These are phyloP conservation scores for Aporrectodea caliginosa DNA, from an alignment of 1,140 invertebrate genomes.

Conservation along the genomic window DNA sequence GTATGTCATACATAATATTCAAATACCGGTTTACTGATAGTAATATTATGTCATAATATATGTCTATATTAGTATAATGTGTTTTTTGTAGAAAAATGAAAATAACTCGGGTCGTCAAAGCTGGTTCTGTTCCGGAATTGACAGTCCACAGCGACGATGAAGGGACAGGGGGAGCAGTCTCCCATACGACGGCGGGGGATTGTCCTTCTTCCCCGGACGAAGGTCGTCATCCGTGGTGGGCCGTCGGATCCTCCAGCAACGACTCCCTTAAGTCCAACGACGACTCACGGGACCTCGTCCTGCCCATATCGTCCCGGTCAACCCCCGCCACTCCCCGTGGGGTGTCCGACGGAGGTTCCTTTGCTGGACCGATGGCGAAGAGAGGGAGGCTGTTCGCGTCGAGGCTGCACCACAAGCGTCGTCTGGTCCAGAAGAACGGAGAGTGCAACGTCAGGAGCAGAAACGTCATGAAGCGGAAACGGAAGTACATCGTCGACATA, in stretches of 20 bases:
- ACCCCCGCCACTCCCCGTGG: neutral
- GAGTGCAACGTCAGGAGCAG: slow-evolving; percentile 28
- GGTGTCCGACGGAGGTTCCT: neutral
- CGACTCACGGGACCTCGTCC: neutral
- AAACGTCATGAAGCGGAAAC: slow-evolving; percentile 47
- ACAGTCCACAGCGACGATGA: neutral
- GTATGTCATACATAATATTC: too few species aligned
- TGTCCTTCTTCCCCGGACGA: neutral
- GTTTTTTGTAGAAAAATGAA: neutral
- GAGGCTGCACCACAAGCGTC: slow-evolving; percentile 37
- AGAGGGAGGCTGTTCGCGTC: neutral
- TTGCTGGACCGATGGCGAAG: neutral
- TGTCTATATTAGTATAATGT: too few species aligned
- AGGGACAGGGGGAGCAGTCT: neutral
- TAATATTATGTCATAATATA: too few species aligned
- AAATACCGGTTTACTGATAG: too few species aligned
- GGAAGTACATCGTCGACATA: slow-evolving; percentile 64
- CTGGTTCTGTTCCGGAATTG: neutral
- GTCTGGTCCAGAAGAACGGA: slow-evolving; percentile 30
- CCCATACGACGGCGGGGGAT: too few species aligned
- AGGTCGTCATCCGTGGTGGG: neutral
- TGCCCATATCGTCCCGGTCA: neutral
- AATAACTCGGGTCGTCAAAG: neutral
- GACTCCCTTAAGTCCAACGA: neutral
- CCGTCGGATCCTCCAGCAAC: neutral